Evolutionary conservation across 2,797 vertebrate species (phyloP), one percentile per base, ranked within the genome.

Genomic region (Rhynchotus rufescens): DNA sequence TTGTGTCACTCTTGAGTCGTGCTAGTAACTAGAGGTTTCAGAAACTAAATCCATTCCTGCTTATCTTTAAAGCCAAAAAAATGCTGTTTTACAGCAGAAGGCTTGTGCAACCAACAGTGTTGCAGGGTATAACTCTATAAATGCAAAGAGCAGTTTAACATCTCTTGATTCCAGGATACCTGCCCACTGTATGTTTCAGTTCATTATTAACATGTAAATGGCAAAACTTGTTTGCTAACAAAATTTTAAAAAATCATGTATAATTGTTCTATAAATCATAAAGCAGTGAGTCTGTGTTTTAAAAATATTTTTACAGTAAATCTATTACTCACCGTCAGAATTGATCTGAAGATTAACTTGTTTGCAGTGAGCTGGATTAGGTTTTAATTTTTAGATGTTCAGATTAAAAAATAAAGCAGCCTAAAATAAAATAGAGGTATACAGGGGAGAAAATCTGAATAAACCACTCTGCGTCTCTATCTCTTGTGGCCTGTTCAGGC

Each of bases 1-100:
- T 89, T 92, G 25, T 74, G 87, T 54, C 44, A 34, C n/a, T 62
- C 49, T 92, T 56, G 82, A 62, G 80, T 64, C 80, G 60, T 52
- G 9, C 17, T 10, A 25, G 22, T 34, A 68, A n/a, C 38, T 68
- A 64, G 21, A 60, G 6, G 7, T 5, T 76, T 79, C 2, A 17
- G 42, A 75, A 34, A 67, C 47, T 12, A 77, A 72, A 77, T 75
- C 5, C 4, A 3, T 12, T 79, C 5, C 67, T 57, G 14, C 78
- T 54, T n/a, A 61, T 25, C 52, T 68, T 68, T 60, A 66, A 22
- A 59, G 44, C 45, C 38, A 73, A 32, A 47, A 47, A 44, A 5
- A 2, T 11, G 8, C 15, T 59, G 9, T 23, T 51, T 75, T 56
- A n/a, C 61, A 52, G 73, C 32, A 72, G 40, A 78, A 86, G 51